Evolutionary conservation across 2,888 invertebrate species (phyloP).

Genomic region (Aethes cnicana): DNA sequence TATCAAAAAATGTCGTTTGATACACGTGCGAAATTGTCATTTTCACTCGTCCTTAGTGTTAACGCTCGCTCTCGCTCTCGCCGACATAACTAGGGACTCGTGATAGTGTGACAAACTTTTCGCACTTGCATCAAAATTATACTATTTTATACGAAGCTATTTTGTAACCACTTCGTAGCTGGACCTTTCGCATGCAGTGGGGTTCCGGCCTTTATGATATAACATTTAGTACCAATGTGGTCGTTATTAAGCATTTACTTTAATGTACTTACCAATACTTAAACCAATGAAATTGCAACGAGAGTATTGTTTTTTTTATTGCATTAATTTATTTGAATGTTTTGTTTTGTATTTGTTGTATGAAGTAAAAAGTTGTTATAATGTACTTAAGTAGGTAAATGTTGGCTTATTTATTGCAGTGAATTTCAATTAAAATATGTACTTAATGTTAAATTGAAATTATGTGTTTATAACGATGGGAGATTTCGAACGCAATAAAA

Average conservation of each 20-base stretch:
- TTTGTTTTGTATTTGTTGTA: neutral
- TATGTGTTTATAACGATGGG: constrained; percentile 3
- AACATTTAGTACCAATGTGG: constrained; percentile 34
- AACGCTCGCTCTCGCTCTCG: no score
- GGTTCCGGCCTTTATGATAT: no score
- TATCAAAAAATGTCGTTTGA: no score
- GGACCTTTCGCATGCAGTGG: no score
- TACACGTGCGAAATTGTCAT: no score
- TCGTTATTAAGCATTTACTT: constrained; percentile 43
- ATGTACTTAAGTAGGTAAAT: constrained; percentile 22
- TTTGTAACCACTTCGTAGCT: no score
- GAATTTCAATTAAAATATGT: constrained; percentile 8
- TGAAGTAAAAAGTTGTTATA: neutral
- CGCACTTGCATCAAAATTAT: no score
- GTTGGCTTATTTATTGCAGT: constrained; percentile 2
- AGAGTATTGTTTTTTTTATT: constrained; percentile 39
- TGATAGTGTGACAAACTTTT: no score
- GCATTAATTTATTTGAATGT: constrained; percentile 33
- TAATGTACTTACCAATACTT: constrained; percentile 41
- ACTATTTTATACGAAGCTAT: neutral
- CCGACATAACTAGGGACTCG: no score
- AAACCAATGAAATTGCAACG: constrained; percentile 50
- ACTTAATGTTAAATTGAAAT: constrained; percentile 5
- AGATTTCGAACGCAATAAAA: constrained; percentile 10
- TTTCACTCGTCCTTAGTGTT: no score